Percentiles rank a stretch among this genome's conserved stretches.
These are phyloP conservation scores for Actinostola sp. DNA, from an alignment of 92 coral and sea anemone species.

Conservation along the genomic window DNA sequence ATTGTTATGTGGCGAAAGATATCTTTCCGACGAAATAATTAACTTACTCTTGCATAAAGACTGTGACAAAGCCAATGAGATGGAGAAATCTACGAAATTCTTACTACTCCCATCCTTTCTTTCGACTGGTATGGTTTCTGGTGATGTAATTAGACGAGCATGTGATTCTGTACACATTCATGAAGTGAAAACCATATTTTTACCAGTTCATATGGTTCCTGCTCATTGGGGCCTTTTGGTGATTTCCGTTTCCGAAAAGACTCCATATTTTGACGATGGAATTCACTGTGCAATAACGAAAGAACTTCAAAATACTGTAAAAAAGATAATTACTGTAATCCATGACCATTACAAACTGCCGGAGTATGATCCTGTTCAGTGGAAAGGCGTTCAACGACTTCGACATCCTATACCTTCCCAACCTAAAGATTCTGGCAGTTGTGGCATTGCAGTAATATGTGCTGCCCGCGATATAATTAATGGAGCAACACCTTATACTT, in stretches of 20 bases:
- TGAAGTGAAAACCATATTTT: constrained; percentile 17
- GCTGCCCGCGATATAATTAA: constrained; percentile 27
- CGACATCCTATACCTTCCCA: constrained; percentile 33
- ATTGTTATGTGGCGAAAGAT: constrained; percentile 42
- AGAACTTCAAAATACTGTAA: constrained; percentile 9
- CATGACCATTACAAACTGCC: neutral
- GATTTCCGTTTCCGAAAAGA: constrained; percentile 25
- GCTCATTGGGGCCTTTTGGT: constrained; percentile 57
- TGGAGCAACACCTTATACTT: constrained; percentile 8
- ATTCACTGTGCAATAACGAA: constrained; percentile 34
- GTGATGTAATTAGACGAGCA: neutral
- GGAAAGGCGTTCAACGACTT: constrained; percentile 31
- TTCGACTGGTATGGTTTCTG: constrained; percentile 23
- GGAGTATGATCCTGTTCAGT: neutral
- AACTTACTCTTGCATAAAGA: constrained; percentile 28
- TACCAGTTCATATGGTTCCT: too few species aligned
- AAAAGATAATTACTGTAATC: constrained; percentile 14
- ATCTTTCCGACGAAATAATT: constrained; percentile 41
- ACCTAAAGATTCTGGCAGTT: constrained; percentile 34
- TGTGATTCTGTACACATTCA: constrained; percentile 1
- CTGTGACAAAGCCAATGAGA: constrained; percentile 32
- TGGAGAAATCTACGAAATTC: neutral
- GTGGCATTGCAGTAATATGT: constrained; percentile 44
- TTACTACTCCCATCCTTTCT: constrained; percentile 32
- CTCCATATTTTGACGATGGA: constrained; percentile 38